Evolutionary conservation across 2,888 invertebrate species (phyloP).

Genomic region (Alviniconcha strummeri): DNA sequence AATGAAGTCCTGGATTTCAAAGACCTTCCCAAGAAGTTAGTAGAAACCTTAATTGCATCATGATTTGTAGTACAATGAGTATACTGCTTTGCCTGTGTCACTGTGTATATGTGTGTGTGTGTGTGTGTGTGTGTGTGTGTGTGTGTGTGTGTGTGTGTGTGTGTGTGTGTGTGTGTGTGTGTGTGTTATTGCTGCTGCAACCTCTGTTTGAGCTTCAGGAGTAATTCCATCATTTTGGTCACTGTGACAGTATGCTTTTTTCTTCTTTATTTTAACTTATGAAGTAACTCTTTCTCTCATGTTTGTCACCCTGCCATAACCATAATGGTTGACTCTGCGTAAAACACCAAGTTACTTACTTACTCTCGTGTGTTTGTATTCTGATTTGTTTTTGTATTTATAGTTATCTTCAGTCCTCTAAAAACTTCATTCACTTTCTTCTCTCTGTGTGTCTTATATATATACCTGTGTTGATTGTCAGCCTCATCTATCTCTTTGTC

Average conservation of each 20-base stretch:
- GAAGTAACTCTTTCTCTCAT: too few species aligned
- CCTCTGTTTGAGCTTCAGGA: background rate
- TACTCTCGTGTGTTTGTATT: background rate
- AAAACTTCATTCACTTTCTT: too few species aligned
- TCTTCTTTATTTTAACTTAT: too few species aligned
- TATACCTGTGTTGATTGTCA: background rate
- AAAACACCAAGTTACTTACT: too few species aligned
- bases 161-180: background rate
- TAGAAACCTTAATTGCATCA: constrained; percentile 23
- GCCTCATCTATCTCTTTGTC: too few species aligned
- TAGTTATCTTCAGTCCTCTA: too few species aligned
- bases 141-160: constrained; percentile 10
- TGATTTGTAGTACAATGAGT: background rate
- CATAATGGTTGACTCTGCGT: too few species aligned
- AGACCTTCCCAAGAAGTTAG: constrained; percentile 51
- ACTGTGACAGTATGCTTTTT: too few species aligned
- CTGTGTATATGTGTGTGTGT: background rate
- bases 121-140: constrained; percentile 10
- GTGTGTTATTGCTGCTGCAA: background rate
- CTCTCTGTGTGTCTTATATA: background rate
- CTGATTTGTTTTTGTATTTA: background rate
- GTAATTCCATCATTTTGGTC: background rate
- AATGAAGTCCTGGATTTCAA: constrained; percentile 48
- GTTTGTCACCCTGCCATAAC: too few species aligned
- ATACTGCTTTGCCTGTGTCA: background rate